Percentiles rank a stretch among this genome's conserved stretches.
Conservation (phyloP, 1,140 invertebrate species). For the Dreissena polymorpha region DNA sequence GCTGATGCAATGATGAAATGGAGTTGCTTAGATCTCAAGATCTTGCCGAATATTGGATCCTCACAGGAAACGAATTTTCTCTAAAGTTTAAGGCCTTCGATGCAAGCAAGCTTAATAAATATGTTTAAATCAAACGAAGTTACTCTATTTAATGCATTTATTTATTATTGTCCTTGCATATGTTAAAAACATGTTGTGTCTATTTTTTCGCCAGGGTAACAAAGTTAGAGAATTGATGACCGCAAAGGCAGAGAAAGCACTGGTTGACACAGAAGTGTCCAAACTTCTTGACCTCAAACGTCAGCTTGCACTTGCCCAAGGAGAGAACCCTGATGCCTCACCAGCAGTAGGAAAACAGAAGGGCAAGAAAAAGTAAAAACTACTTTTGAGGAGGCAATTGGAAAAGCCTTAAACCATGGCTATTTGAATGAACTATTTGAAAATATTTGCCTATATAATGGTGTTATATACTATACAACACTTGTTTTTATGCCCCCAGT, state of each 20-base stretch:
- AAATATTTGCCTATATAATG: too few relatives aligned
- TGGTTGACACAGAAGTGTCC: conserved; percentile 87
- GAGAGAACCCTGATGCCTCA: conserved; percentile 69
- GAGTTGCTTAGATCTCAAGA: too few relatives aligned
- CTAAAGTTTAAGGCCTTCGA: not conserved
- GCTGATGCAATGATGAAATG: too few relatives aligned
- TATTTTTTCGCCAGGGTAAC: conserved; percentile 82
- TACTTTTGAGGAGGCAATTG: not conserved
- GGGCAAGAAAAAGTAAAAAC: conserved; percentile 36
- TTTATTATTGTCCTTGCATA: not conserved
- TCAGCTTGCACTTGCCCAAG: conserved; percentile 83
- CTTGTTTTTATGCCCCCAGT: too few relatives aligned
- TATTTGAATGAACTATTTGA: too few relatives aligned
- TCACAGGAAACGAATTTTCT: not conserved
- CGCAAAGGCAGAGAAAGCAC: conserved; percentile 85
- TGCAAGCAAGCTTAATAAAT: not conserved
- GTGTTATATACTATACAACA: too few relatives aligned
- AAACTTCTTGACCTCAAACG: conserved; percentile 88
- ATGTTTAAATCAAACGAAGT: not conserved
- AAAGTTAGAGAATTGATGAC: conserved; percentile 87
- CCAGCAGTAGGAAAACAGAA: conserved; percentile 64
- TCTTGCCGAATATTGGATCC: too few relatives aligned
- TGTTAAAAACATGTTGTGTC: conserved; percentile 12
- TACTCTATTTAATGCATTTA: not conserved
- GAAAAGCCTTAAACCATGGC: not conserved